phyloP scores from a whole-genome alignment of 2,113 vertebrate genomes.

The Labeo rohita region DNA sequence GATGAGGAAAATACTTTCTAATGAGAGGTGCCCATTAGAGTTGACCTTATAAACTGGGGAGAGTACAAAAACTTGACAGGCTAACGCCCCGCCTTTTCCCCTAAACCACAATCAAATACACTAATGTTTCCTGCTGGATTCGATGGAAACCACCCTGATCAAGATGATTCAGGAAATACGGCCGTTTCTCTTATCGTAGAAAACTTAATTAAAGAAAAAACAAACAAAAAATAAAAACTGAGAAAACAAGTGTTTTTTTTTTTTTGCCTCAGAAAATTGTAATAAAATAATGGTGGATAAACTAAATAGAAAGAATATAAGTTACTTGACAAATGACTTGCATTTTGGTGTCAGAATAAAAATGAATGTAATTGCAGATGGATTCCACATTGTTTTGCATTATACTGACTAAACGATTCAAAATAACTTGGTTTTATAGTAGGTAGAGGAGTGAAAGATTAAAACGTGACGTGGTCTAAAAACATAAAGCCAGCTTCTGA shows the following conservation, averaged over 20 bases:
- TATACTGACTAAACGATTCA: not conserved
- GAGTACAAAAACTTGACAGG: constrained; percentile 15
- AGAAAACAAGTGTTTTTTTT: too few relatives aligned
- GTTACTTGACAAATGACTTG: too few relatives aligned
- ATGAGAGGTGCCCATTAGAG: constrained; percentile 26
- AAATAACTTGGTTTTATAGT: not conserved
- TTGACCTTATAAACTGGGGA: constrained; percentile 43
- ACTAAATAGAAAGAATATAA: too few relatives aligned
- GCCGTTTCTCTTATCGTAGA: not conserved
- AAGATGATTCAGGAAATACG: not conserved
- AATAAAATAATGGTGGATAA: too few relatives aligned
- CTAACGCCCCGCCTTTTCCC: constrained; percentile 29
- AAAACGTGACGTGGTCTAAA: not conserved
- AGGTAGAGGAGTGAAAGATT: not conserved
- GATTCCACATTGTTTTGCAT: constrained; percentile 1
- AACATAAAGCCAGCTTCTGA: not conserved
- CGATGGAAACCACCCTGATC: constrained; percentile 47
- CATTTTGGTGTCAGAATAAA: not conserved
- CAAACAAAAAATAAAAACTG: too few relatives aligned
- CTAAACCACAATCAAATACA: constrained; percentile 20
- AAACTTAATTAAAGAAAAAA: too few relatives aligned
- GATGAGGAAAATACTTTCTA: constrained; percentile 35
- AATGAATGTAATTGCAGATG: not conserved
- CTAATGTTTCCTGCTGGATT: constrained; percentile 39
- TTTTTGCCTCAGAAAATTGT: too few relatives aligned